These are phyloP conservation scores for Epirrita christyi DNA, from an alignment of 2,888 invertebrate genomes.

Conservation along the genomic window DNA sequence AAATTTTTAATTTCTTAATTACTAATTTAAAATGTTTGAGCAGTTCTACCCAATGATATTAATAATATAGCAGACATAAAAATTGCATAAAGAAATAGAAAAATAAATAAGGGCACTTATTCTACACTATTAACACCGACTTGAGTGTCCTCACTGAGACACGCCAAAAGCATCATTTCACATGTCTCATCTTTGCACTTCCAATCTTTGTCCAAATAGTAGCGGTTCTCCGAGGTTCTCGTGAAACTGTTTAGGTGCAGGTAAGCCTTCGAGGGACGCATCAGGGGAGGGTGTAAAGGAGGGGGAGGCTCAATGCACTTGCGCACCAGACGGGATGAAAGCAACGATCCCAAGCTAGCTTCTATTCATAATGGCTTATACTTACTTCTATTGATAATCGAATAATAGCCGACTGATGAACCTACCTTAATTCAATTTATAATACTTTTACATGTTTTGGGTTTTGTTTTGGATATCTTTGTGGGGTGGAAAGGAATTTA, in stretches of 20 bases:
- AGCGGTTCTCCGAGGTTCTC: constrained; percentile 69
- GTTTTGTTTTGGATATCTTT: too few species aligned
- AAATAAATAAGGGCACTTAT: background rate
- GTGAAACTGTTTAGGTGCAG: constrained; percentile 52
- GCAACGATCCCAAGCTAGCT: constrained; percentile 32
- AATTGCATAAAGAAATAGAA: too few species aligned
- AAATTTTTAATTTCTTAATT: too few species aligned
- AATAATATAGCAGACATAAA: too few species aligned
- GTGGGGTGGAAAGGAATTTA: too few species aligned
- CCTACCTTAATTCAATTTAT: too few species aligned
- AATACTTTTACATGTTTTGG: too few species aligned
- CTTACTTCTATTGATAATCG: background rate
- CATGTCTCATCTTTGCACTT: constrained; percentile 15
- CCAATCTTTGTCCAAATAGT: constrained; percentile 58
- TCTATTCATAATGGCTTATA: background rate
- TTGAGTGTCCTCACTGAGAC: constrained; percentile 15
- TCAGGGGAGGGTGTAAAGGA: constrained; percentile 38
- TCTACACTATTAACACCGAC: background rate
- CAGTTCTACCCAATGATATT: too few species aligned
- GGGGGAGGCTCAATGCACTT: constrained; percentile 62
- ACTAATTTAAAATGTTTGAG: too few species aligned
- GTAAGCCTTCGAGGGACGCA: constrained; percentile 65
- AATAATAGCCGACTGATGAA: background rate
- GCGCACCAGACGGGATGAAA: constrained; percentile 46
- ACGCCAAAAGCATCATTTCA: background rate